A percentile compares a stretch with the other conserved stretches of the same genome.
Conservation (phyloP, 2,113 vertebrate genomes). For the Heteronetta atricapilla region DNA sequence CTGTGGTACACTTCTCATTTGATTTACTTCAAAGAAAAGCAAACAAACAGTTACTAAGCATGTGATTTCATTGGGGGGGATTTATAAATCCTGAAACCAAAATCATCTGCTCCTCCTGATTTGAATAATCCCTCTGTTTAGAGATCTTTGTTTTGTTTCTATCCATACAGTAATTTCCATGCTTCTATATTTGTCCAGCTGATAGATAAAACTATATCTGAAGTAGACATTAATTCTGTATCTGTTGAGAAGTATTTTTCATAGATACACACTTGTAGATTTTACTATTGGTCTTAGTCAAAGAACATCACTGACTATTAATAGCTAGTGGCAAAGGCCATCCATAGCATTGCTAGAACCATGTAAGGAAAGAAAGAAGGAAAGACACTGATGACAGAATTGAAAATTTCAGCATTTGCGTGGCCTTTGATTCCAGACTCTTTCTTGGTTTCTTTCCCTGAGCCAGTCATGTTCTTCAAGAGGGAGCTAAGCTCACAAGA, state of each 20-base stretch:
- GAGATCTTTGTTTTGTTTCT: not conserved
- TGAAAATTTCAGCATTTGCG: not conserved
- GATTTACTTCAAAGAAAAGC: not conserved
- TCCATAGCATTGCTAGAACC: not conserved
- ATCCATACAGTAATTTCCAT: not conserved
- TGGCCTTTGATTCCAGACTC: not conserved
- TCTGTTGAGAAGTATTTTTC: not conserved
- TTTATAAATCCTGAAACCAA: not conserved
- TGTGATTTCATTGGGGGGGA: not conserved
- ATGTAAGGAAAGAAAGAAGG: not conserved
- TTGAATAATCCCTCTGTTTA: not conserved
- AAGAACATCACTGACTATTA: not conserved
- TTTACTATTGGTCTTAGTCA: not conserved
- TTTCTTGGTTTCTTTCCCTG: not conserved
- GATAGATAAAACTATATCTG: not conserved
- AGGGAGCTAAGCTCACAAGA: not conserved
- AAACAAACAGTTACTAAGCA: not conserved
- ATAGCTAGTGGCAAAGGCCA: not conserved
- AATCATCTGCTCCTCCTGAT: not conserved
- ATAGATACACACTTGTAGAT: accelerated
- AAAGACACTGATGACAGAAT: not conserved
- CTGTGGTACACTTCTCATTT: not conserved
- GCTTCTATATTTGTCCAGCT: not conserved
- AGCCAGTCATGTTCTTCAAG: not conserved
- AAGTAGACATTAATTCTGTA: not conserved